Evolutionary conservation across 2,888 invertebrate species (phyloP).

Genomic region (Cinara cedri): DNA sequence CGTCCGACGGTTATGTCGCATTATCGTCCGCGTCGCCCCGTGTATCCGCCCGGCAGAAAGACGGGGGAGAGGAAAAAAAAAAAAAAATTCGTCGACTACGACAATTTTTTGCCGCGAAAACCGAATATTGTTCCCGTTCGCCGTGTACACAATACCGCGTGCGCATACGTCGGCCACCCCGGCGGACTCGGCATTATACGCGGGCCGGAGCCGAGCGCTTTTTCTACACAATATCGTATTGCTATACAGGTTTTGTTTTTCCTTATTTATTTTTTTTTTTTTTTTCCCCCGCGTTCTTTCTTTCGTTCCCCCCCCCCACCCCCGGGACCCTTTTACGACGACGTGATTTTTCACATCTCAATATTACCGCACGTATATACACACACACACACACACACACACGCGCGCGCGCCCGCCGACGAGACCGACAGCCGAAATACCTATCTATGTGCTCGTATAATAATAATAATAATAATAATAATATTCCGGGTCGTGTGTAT

Average conservation of each 20-base stretch:
- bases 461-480: too few relatives aligned
- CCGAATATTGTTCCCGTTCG: too few relatives aligned
- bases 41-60: too few relatives aligned
- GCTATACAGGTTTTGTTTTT: conserved; percentile 11
- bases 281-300: not conserved
- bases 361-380: not conserved
- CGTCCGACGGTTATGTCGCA: too few relatives aligned
- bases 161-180: too few relatives aligned
- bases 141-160: too few relatives aligned
- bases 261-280: not conserved
- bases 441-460: not conserved
- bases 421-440: too few relatives aligned
- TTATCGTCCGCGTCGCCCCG: too few relatives aligned
- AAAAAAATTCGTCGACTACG: too few relatives aligned
- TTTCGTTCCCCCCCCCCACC: not conserved
- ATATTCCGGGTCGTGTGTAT: not conserved
- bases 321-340: not conserved
- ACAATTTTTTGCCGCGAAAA: too few relatives aligned
- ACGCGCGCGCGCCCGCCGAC: not conserved
- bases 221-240: not conserved
- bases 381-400: conserved; percentile 5
- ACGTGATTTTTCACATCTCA: not conserved
- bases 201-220: not conserved
- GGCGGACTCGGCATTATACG: too few relatives aligned
- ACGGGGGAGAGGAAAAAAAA: too few relatives aligned